Conservation (phyloP, 2,888 invertebrate species). For the Pilophorus perplexus region DNA sequence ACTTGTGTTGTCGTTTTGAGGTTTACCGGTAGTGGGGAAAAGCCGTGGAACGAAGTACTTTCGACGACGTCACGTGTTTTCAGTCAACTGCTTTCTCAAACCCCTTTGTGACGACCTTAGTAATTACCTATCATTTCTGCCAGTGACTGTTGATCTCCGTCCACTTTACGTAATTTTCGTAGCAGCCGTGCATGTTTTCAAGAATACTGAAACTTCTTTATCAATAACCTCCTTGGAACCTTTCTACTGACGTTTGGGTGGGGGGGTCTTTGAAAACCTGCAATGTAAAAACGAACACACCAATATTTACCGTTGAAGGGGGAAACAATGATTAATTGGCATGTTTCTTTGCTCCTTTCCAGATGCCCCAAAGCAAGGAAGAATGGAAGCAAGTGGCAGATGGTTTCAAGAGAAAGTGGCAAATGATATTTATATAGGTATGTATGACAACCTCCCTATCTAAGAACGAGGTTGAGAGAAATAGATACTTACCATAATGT, state of each 20-base stretch:
- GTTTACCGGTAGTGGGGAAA: background rate
- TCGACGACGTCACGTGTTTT: slow-evolving; percentile 4
- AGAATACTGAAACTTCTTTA: background rate
- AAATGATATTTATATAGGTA: no score
- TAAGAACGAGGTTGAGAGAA: no score
- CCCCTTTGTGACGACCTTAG: background rate
- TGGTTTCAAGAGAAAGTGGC: slow-evolving; percentile 47
- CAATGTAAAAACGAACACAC: background rate
- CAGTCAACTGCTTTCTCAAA: background rate
- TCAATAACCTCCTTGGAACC: background rate
- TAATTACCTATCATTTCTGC: background rate
- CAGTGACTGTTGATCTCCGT: background rate
- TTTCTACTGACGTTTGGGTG: background rate
- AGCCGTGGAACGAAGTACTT: background rate
- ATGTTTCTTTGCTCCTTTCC: background rate
- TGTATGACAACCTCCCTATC: no score
- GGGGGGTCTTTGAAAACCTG: slow-evolving; percentile 9
- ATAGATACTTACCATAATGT: background rate
- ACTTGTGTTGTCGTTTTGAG: background rate
- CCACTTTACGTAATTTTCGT: slow-evolving; percentile 1
- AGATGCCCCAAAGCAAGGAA: slow-evolving; percentile 9
- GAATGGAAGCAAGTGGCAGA: slow-evolving; percentile 29
- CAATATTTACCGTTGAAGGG: background rate
- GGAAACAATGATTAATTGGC: background rate
- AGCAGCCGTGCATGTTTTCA: slow-evolving; percentile 5